phyloP scores from a whole-genome alignment of 2,113 vertebrate species.

The Phalacrocorax carbo region DNA sequence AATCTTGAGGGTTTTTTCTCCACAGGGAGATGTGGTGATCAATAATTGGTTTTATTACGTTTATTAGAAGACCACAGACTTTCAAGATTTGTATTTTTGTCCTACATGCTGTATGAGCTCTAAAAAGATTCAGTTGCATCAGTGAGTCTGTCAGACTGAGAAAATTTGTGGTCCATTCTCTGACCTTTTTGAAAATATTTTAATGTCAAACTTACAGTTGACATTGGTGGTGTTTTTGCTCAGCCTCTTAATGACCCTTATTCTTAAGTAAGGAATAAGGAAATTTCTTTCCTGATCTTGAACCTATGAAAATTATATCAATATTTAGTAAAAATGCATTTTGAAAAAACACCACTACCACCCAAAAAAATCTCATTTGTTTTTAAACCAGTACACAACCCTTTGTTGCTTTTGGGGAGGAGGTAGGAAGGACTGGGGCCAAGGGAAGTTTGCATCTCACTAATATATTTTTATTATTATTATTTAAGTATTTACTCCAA shows the following conservation, averaged over 20 bases:
- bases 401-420: accelerated
- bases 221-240: not conserved
- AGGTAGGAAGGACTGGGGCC: too few species aligned
- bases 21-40: not conserved
- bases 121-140: not conserved
- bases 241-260: not conserved
- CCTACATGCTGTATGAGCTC: not conserved
- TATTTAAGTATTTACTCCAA: not conserved
- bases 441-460: not conserved
- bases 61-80: not conserved
- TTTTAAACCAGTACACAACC: not conserved
- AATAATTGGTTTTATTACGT: not conserved
- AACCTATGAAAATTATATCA: not conserved
- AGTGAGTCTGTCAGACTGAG: not conserved
- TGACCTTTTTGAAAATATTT: not conserved
- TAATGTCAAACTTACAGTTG: not conserved
- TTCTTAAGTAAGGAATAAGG: not conserved
- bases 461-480: not conserved
- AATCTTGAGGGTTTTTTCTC: not conserved
- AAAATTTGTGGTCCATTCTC: not conserved
- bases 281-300: not conserved
- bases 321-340: not conserved
- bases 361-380: not conserved
- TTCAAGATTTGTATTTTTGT: not conserved
- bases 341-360: not conserved